Base-by-base conservation (phyloP, 2,797 vertebrate species). In the Hydrophis major region DNA sequence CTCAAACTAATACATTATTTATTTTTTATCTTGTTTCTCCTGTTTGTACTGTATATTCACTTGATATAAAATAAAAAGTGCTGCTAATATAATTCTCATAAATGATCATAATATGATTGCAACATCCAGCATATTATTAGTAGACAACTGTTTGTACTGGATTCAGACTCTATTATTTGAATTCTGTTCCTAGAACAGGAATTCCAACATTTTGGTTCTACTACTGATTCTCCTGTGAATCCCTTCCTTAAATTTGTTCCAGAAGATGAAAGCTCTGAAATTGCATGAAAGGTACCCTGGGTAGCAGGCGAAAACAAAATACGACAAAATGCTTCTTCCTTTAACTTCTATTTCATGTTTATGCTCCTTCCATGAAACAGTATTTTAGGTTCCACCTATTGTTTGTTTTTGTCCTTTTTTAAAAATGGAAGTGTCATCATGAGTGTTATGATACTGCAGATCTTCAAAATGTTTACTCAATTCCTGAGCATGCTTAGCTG, bases 1-100 rank as follows among this genome's bases (percentile, higher is more conserved):
- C 90, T 93, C 78, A 25, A 93, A 92, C 93, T 91, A 69, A 28
- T 95, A 94, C 93, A 32, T 32, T 55, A 47, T 63, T 28, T 63
- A 4, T 20, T 22, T 42, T 53, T 37, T 94, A 12, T 88, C 89
- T 93, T 94, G 0, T 87, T 94, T 94, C 37, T 78, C 74, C 37
- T 42, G 18, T 42, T 37, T 42, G 8, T 37, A 78, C 32, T 78
- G 32, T 22, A 78, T 74, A 78, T 69, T 93, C 90, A 94, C 93
- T 93, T 50, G 92, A 86, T 86, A 16, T 92, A 93, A 86, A 47
- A 7, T 78, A 63, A 56, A 42, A 66, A 14, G 27, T n/a, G 16
- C 78, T 89, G 28, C n/a, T 61, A 88, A 57, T 92, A 42, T 32
- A 89, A 60, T 78, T 37, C 60, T 92, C 37, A 55, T 2, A 47